phyloP scores from a whole-genome alignment of 2,888 invertebrate species.

The Lasioglossum calceatum region DNA sequence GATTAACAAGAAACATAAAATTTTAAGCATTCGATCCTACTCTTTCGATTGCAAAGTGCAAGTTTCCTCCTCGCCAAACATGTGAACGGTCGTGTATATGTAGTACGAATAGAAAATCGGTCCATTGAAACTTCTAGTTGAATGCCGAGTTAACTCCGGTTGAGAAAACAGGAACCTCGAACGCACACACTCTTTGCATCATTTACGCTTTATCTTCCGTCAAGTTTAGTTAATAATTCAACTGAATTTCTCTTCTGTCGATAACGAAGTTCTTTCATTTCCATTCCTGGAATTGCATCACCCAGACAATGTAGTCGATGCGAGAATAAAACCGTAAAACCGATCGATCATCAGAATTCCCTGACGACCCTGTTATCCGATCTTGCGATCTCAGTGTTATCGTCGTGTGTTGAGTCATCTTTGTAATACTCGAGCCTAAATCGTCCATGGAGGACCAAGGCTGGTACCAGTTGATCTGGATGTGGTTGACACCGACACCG shows the following conservation, averaged over 20 bases:
- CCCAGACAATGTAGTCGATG: background rate
- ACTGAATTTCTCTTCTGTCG: background rate
- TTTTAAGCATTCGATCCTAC: background rate
- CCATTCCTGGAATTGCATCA: background rate
- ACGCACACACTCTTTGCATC: background rate
- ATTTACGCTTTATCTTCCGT: background rate
- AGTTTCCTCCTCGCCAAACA: background rate
- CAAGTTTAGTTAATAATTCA: background rate
- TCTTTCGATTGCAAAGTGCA: background rate
- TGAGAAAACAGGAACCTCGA: background rate
- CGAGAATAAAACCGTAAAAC: no score
- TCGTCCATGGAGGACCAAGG: slow-evolving; percentile 26
- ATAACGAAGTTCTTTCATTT: background rate
- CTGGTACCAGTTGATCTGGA: slow-evolving; percentile 30
- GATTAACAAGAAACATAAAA: background rate
- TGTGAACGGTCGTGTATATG: background rate
- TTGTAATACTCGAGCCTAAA: slow-evolving; percentile 43
- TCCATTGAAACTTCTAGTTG: slow-evolving; percentile 11
- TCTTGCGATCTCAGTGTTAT: background rate
- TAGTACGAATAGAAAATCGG: slow-evolving; percentile 13
- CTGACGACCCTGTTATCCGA: background rate
- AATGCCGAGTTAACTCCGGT: background rate
- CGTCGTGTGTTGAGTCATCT: slow-evolving; percentile 47
- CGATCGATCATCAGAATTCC: background rate
- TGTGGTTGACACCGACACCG: slow-evolving; percentile 48